phyloP scores from a whole-genome alignment of 2,113 vertebrate species.

The Pionites leucogaster region DNA sequence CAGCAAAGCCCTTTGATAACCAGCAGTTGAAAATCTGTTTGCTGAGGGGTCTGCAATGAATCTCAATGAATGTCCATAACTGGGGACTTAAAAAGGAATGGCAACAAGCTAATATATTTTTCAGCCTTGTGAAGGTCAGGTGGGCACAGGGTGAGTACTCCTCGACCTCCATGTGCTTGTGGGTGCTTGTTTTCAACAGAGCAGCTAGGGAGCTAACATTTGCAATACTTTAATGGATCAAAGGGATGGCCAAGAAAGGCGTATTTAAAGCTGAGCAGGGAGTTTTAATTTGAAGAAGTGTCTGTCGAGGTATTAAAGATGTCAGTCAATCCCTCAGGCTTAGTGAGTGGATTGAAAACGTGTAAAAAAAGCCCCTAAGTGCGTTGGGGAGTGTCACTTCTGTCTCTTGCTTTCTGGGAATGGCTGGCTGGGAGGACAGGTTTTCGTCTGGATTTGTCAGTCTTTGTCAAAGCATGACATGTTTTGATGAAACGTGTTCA shows the following conservation, averaged over 20 bases:
- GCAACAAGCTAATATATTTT: background rate
- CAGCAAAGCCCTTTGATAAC: background rate
- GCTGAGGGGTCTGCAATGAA: background rate
- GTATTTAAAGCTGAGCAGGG: conserved; percentile 12
- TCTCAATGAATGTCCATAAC: background rate
- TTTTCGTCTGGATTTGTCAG: conserved; percentile 25
- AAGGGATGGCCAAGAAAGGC: background rate
- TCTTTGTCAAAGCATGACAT: conserved; percentile 46
- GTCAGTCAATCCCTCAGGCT: conserved; percentile 23
- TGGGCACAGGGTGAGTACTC: background rate
- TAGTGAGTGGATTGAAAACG: background rate
- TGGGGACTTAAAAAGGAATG: background rate
- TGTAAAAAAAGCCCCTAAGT: background rate
- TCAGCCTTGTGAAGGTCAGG: background rate
- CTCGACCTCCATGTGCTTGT: background rate
- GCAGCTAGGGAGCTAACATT: background rate
- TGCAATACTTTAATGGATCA: background rate
- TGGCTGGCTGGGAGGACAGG: conserved; percentile 52
- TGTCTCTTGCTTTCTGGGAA: conserved; percentile 36
- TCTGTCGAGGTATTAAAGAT: conserved; percentile 6
- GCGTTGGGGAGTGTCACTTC: background rate
- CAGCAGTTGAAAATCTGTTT: background rate
- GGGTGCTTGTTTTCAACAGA: background rate
- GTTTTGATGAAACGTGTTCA: conserved; percentile 13
- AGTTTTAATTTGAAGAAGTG: background rate